Evolutionary conservation across 2,888 invertebrate species (phyloP), one percentile per base, ranked within the genome.

Genomic region (Horisme vitalbata): DNA sequence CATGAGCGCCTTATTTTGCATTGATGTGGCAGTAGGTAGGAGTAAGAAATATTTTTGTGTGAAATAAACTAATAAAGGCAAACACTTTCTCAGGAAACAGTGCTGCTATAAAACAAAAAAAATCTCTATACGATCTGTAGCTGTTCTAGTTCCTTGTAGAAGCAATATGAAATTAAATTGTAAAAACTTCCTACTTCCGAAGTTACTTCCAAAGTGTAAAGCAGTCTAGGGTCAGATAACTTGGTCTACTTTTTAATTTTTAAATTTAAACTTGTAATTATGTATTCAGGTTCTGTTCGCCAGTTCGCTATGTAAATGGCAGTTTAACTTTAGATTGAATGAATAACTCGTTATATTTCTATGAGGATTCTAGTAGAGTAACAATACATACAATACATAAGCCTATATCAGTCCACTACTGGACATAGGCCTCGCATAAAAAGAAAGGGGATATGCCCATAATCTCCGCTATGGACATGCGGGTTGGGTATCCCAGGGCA

Each of bases 161-260:
- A 51, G 37, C 52, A 48, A 32, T 52, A 39, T 41, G 41, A 44
- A 52, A 47, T 55, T 55, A 50, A 43, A 49, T 45, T 49, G 41
- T 47, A 45, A 51, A 54, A 52, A 44, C 48, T 48, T 38, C 33
- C 36, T 33, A 15, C 44, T 49, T 32, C 12, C 10, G 41, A 44
- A 41, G 32, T 44, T 33, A 15, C 44, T 49, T 32, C 12, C 10
- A 44, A 44, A 41, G 32, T 44, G 44, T 45, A 23, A 43, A 23
- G 28, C 31, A 32, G 30, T 48, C 38, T 43, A 35, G 15, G 32
- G 39, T 39, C 32, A 39, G 35, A 30, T 36, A 35, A 27, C 35
- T 39, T 31, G 26, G 14, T 31, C 23, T 13, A 39, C 27, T 49
- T 39, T 44, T 39, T 28, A 12, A 34, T 37, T 48, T 47, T 34